Evolutionary conservation across 2,113 vertebrate species (phyloP), one percentile per base, ranked within the genome.

Genomic region (Pseudopodoces humilis): DNA sequence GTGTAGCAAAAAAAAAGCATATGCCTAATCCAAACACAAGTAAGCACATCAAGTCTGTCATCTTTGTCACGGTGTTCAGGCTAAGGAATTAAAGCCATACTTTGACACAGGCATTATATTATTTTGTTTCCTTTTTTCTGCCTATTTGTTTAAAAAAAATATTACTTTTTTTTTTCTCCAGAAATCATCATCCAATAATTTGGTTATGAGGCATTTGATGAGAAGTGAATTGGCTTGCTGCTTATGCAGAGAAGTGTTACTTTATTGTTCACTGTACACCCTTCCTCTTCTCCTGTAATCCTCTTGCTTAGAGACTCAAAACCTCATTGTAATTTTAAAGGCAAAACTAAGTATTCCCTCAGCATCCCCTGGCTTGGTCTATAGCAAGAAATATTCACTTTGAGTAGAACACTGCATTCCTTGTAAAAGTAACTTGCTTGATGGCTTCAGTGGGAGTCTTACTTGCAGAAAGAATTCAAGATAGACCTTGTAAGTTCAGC

Each of bases 361-460:
- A 72, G 55, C 67, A 88, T 72, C 10, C 12, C 5, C 31, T 82
- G 33, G 37, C 52, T 90, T 84, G 81, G 41, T 69, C 56, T 91
- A 13, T 84, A 92, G 75, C 41, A 87, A 75, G 44, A 91, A 95
- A 91, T 87, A 89, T 64, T 95, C 88, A 62, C 62, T 95, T 92
- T 92, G 88, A 91, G 83, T 79, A 76, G 67, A 70, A 87, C 77
- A 58, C 58, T 83, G 23, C 31, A 47, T 69, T 94, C 46, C 69
- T 91, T 91, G 94, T 91, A 62, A 91, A 91, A 91, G 77, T 71
- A 86, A 76, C 91, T 85, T 85, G 37, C 39, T 92, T 89, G 86
- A 92, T 87, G 70, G 62, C 60, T 95, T 94, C 91, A 72, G 81
- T 87, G 72, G 77, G 81, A 92, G 72, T 68, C 65, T 84, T 70